Conservation (phyloP, 2,113 vertebrate genomes). For the Puffinus mauretanicus region DNA sequence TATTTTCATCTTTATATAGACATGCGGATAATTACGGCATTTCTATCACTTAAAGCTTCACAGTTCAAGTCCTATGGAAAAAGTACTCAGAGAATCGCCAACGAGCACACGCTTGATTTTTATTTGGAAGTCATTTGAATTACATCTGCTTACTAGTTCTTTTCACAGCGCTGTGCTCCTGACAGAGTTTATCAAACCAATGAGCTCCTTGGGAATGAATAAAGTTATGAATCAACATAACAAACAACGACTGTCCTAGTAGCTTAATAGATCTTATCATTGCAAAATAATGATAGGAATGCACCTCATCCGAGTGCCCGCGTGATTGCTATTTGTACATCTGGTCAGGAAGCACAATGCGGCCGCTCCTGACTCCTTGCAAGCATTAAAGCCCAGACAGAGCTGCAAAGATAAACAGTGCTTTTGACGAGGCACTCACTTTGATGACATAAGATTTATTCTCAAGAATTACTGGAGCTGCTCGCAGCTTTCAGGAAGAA, state of each 20-base stretch:
- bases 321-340: conserved; percentile 10
- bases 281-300: conserved; percentile 52
- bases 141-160: neutral
- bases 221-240: conserved; percentile 2
- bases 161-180: neutral
- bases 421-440: neutral
- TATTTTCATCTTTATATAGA: neutral
- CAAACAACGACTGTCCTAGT: conserved; percentile 18
- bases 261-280: conserved; percentile 27
- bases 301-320: neutral
- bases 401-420: conserved; percentile 21
- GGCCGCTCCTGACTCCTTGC: neutral
- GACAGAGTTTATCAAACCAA: neutral
- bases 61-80: neutral
- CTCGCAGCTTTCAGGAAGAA: conserved; percentile 37
- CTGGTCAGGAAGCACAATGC: conserved; percentile 29
- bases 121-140: neutral
- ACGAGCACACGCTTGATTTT: neutral
- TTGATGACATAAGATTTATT: conserved; percentile 64
- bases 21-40: accelerated
- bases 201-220: neutral
- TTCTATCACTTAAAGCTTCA: neutral
- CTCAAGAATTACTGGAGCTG: conserved; percentile 31
- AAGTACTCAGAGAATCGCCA: neutral
- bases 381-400: conserved; percentile 21